phyloP scores from a whole-genome alignment of 2,113 vertebrate species.

The Pundamilia nyererei region DNA sequence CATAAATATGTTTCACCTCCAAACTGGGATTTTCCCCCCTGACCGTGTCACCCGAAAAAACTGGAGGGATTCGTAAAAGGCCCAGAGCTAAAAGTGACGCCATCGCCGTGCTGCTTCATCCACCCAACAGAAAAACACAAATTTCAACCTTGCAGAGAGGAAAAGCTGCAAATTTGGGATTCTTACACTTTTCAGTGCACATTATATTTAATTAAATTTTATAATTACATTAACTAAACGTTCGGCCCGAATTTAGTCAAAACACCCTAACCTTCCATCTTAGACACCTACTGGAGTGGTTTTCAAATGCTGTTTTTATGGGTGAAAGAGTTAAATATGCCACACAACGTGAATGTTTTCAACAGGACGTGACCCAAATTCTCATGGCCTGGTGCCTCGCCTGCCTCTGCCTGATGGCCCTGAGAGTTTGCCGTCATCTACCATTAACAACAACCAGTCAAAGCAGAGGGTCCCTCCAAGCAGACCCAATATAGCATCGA shows the following conservation, averaged over 20 bases:
- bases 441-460: neutral
- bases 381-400: neutral
- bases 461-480: neutral
- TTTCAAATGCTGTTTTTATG: neutral
- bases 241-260: neutral
- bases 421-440: neutral
- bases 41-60: neutral
- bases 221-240: neutral
- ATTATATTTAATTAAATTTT: accelerated
- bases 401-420: neutral
- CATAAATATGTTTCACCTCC: neutral
- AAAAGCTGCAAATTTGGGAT: neutral
- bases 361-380: neutral
- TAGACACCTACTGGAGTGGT: neutral
- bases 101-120: neutral
- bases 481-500: neutral
- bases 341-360: neutral
- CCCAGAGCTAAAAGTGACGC: neutral
- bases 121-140: neutral
- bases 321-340: neutral
- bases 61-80: neutral
- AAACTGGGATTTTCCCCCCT: neutral
- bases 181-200: neutral
- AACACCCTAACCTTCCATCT: neutral
- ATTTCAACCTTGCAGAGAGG: neutral